Evolutionary conservation across 2,888 invertebrate species (phyloP), one percentile per base, ranked within the genome.

Genomic region (Ceramica pisi): DNA sequence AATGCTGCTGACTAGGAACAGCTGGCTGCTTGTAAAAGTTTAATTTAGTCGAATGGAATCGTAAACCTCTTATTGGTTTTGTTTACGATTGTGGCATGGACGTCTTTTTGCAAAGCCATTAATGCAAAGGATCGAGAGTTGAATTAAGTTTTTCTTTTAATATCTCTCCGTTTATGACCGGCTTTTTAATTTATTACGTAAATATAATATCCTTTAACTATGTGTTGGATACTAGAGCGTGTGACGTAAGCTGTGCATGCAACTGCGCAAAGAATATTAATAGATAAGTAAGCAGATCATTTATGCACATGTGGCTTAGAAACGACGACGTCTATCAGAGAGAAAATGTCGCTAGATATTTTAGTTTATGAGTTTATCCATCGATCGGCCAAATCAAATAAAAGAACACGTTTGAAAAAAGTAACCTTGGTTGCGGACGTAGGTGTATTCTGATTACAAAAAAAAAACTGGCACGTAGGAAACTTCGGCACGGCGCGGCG

Each of bases 1-100:
- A 91, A 90, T 82, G 84, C 71, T 85, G 85, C 88, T 89, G 92
- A 92, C 90, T 89, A 88, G 88, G 84, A 91, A 90, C 93, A 92
- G 92, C 92, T 92, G 91, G 88, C 87, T 87, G 92, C 93, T 91
- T 92, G 91, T 93, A 92, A 94, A 94, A 94, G 92, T 94, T 94
- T 95, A 94, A 95, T 95, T 94, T 92, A 90, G 92, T 91, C 91
- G 92, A 94, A 93, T 92, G 90, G 88, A 93, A 94, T 94, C 94
- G 94, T 94, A 94, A 95, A 94, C 87, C 87, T 88, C 90, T 92
- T 93, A 94, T 94, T 93, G 93, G 93, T 90, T 92, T 92, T 93
- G 92, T 94, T 95, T 94, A 94, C 92, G 94, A 93, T 91, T 92
- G 89, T 78, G 89, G 90, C 87, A 86, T 86, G 87, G 89, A 90